phyloP scores from a whole-genome alignment of 1,140 invertebrate genomes.

The Drosophila murphyi region DNA sequence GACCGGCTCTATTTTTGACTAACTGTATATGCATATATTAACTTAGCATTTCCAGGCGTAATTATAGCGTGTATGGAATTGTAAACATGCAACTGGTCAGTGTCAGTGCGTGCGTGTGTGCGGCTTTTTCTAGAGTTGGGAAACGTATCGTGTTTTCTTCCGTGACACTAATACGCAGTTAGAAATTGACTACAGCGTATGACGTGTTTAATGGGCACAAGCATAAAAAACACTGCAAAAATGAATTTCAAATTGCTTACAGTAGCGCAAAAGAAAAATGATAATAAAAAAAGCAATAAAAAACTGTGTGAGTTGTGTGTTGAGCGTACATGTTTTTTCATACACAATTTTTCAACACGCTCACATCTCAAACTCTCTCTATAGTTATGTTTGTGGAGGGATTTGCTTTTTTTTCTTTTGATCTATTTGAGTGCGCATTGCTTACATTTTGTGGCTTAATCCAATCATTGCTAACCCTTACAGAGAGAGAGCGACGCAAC shows the following conservation, averaged over 20 bases:
- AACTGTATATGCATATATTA: slow-evolving; percentile 58
- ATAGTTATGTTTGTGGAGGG: slow-evolving; percentile 1
- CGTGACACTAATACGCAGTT: background rate
- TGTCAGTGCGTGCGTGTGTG: slow-evolving; percentile 18
- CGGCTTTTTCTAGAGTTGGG: background rate
- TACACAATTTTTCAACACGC: background rate
- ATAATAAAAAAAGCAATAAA: background rate
- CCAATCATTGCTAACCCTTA: slow-evolving; percentile 76
- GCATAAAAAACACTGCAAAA: too few species aligned
- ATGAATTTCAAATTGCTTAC: too few species aligned
- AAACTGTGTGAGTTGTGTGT: too few species aligned
- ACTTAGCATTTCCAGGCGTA: slow-evolving; percentile 52
- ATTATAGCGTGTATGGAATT: slow-evolving; percentile 47
- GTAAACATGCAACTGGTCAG: slow-evolving; percentile 71
- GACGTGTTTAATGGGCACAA: background rate
- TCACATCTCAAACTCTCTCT: slow-evolving; percentile 3
- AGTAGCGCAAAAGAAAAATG: background rate
- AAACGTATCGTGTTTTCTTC: background rate
- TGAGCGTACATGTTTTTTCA: too few species aligned
- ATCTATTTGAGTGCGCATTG: slow-evolving; percentile 41
- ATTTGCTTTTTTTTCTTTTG: slow-evolving; percentile 1
- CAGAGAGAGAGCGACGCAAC: slow-evolving; percentile 52
- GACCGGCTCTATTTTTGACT: slow-evolving; percentile 57
- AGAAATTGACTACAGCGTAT: background rate
- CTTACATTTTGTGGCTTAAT: slow-evolving; percentile 61